Conservation (phyloP, 2,797 vertebrate species). For the Psittacula echo region DNA sequence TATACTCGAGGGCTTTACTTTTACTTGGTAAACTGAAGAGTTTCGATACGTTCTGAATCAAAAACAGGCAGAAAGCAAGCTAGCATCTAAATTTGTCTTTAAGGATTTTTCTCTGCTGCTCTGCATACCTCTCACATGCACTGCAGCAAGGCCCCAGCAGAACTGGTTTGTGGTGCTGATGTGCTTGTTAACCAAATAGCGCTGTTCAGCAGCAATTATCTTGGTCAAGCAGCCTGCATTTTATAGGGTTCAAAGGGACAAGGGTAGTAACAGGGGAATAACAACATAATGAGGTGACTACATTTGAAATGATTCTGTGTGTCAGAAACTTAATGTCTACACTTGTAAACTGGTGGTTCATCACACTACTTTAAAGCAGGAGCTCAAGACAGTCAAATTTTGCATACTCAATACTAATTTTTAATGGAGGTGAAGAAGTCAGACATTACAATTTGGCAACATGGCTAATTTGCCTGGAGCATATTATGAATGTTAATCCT, state of each 20-base stretch:
- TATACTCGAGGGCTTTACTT: neutral
- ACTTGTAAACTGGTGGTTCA: neutral
- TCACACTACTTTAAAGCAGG: neutral
- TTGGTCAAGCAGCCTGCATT: neutral
- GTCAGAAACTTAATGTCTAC: neutral
- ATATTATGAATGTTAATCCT: neutral
- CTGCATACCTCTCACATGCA: neutral
- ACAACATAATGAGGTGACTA: neutral
- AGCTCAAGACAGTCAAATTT: neutral
- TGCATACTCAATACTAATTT: neutral
- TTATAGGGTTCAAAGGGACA: neutral
- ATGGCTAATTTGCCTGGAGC: neutral
- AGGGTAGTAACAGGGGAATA: neutral
- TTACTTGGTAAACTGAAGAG: neutral
- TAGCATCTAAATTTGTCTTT: neutral
- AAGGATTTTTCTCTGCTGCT: neutral
- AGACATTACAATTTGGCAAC: neutral
- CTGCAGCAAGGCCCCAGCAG: neutral
- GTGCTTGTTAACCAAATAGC: conserved; percentile 4
- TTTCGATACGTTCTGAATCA: neutral
- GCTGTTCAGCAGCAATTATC: neutral
- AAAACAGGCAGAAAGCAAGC: neutral
- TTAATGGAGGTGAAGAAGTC: neutral
- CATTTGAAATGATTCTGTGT: neutral
- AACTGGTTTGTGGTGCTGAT: neutral